These are phyloP conservation scores for Oncopodura yosiiana DNA, from an alignment of 1,140 invertebrate species.

Conservation along the genomic window DNA sequence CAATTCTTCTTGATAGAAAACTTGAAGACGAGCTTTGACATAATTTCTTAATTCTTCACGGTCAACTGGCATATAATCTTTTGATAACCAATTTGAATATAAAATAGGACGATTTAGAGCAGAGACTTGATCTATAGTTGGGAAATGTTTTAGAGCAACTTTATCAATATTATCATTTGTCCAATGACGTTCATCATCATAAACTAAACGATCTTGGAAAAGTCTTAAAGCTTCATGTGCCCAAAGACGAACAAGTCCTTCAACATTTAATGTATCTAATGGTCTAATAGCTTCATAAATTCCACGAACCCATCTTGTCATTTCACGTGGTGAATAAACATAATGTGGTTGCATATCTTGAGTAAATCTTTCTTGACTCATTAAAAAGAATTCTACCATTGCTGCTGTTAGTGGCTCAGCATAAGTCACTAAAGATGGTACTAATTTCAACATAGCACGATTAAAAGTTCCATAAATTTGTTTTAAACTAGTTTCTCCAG, in stretches of 20 bases:
- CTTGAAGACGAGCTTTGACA: constrained; percentile 83
- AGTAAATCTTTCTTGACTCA: constrained; percentile 94
- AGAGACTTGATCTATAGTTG: constrained; percentile 72
- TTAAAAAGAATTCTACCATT: constrained; percentile 97
- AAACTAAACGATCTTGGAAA: constrained; percentile 93
- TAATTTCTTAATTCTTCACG: constrained; percentile 91
- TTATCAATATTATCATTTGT: constrained; percentile 96
- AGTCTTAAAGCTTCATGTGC: constrained; percentile 95
- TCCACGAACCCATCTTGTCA: constrained; percentile 98
- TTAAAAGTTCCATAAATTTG: constrained; percentile 99
- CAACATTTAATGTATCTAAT: constrained; percentile 77
- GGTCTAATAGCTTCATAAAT: constrained; percentile 97
- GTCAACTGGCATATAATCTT: constrained; percentile 95
- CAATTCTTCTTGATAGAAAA: constrained; percentile 99
- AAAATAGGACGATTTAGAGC: constrained; percentile 84
- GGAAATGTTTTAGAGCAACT: constrained; percentile 92
- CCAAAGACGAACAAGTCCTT: constrained; percentile 93
- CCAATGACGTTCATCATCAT: constrained; percentile 89
- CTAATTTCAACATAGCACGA: constrained; percentile 87
- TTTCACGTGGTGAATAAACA: constrained; percentile 98
- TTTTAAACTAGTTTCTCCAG: constrained; percentile 91
- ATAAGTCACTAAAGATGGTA: constrained; percentile 78
- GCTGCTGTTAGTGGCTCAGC: constrained; percentile 94
- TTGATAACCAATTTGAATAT: constrained; percentile 98
- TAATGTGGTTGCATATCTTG: constrained; percentile 99